Base-by-base conservation (phyloP, 1,140 invertebrate species). In the Formica selysi region DNA sequence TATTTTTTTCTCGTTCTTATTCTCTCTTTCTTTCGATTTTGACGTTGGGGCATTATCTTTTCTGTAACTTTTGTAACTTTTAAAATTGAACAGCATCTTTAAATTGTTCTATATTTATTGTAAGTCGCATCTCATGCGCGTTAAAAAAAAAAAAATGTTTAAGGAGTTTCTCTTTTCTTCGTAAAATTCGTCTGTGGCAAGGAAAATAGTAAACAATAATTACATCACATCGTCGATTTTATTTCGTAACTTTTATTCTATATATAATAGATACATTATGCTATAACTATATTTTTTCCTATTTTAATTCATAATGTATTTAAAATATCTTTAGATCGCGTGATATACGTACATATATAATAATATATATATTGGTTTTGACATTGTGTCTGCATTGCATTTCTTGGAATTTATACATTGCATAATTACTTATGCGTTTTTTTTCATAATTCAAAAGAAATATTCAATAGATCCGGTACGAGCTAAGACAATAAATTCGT, bases 41-140 rank as follows among this genome's bases (percentile, higher is more conserved):
- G 51, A 85, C 29, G 64, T 62, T 76, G 32, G 65, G 29, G 51
- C 84, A 90, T 68, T 64, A 22, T 90, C 32, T 73, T 19, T 84
- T 38, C 36, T 89, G 73, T 84, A 91, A 87, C 44, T 86, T 92
- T 92, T 92, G 85, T 92, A 92, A 76, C 86, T 88, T 91, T 91
- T 74, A 87, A 76, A 89, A 92, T 90, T 91, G 90, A 91, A 92
- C 16, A 29, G 76, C 80, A 89, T 89, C 48, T 81, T 84, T 51
- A 71, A 87, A 88, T 61, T 71, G 85, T 78, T 78, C 62, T 48
- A 88, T 65, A 61, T 64, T 91, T 91, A 90, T 91, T 88, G 87
- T 91, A 76, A 76, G 29, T 32, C 41, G 61, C 59, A 67, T 61
- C 10, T 54, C 5, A 19, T 62, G 65, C 11, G 61, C 65, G 7